Evolutionary conservation across 2,888 invertebrate genomes (phyloP), one percentile per base, ranked within the genome.

Genomic region (Lydus trimaculatus): DNA sequence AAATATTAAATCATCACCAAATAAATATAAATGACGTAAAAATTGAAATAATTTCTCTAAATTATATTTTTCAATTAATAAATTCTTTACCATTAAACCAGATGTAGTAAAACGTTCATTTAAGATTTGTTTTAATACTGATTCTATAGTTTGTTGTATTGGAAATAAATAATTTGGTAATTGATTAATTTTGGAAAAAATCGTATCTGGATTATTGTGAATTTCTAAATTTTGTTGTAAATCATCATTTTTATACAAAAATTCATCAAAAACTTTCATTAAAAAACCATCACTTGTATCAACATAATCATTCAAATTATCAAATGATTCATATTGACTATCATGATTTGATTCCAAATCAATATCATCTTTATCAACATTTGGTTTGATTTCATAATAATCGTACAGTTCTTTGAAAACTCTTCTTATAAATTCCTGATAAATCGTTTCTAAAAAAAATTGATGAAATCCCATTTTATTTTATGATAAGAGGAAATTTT

Each of bases 261-360:
- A 86, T 15, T 81, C 78, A 65, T 85, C 83, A 66, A 87, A 86
- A 28, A 87, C 87, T 73, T 84, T 83, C 77, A 86, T 84, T 31
- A 87, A 73, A 77, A 88, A 87, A 2, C 83, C 82, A 72, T 84
- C 81, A 5, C 76, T 72, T 0, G 78, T 79, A 69, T 84, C 83
- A 5, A 84, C 79, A 25, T 82, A 74, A 72, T 82, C 81, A 61
- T 83, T 83, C 28, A 83, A 70, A 67, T 78, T 79, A 66, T 83
- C 17, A 58, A n/a, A 56, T 9, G 67, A 65, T 48, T 70, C 31
- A 36, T 31, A 25, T 17, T 63, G 43, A 23, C 43, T 33, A 6
- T 36, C 48, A 52, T 11, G 20, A 52, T 61, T 67, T 60, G 28
- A 69, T 58, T 39, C 64, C 52, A 23, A 8, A 7, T 59, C 33